These are phyloP conservation scores for Caenorhabditis imperialis DNA, from an alignment of 2,888 invertebrate species.

Conservation along the genomic window DNA sequence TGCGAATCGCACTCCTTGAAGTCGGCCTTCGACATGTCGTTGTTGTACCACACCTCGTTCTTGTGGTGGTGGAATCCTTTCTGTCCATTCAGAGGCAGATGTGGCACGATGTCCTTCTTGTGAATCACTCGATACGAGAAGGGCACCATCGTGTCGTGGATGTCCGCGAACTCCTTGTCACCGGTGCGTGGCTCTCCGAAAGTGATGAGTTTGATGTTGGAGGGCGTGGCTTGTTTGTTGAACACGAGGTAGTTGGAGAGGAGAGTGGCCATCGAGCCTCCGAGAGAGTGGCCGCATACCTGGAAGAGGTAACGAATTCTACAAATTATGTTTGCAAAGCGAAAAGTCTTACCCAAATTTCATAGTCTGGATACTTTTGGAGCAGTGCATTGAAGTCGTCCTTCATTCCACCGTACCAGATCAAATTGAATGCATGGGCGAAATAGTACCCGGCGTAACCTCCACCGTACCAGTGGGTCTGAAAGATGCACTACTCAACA, in stretches of 20 bases:
- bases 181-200: conserved; percentile 72
- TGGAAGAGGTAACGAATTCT: too few relatives aligned
- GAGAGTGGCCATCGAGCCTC: conserved; percentile 68
- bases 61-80: conserved; percentile 62
- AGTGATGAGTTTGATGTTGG: conserved; percentile 61
- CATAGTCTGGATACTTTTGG: conserved; percentile 56
- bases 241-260: conserved; percentile 57
- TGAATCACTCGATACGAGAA: conserved; percentile 65
- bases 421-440: conserved; percentile 54
- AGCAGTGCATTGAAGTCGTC: conserved; percentile 44
- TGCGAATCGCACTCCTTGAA: conserved; percentile 59
- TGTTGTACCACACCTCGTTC: conserved; percentile 68
- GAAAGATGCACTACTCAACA: too few relatives aligned
- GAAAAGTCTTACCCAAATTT: conserved; percentile 57
- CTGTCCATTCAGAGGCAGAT: conserved; percentile 61
- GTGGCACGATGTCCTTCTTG: conserved; percentile 61
- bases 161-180: conserved; percentile 61
- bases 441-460: conserved; percentile 64
- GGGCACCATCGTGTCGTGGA: conserved; percentile 57
- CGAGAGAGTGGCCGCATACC: conserved; percentile 68
- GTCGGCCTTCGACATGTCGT: conserved; percentile 62
- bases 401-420: conserved; percentile 62
- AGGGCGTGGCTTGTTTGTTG: conserved; percentile 35
- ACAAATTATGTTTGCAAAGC: too few relatives aligned
- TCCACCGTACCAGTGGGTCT: conserved; percentile 56